Conservation (phyloP, 2,113 vertebrate genomes). For the Prinia subflava region DNA sequence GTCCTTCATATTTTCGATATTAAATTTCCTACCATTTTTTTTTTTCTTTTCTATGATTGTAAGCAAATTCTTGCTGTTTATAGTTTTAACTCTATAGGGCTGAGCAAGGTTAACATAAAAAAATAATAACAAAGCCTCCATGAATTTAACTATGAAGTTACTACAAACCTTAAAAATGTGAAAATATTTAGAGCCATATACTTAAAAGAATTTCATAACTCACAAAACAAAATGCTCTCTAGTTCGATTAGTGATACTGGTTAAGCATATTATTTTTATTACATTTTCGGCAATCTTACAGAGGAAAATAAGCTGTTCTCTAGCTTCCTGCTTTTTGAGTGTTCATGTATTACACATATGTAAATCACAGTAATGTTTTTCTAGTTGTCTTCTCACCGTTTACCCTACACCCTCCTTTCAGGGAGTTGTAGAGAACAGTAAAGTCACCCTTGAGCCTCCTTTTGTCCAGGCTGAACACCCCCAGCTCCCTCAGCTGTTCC, state of each 20-base stretch:
- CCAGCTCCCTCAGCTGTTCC: neutral
- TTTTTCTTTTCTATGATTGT: neutral
- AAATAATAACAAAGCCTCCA: rapidly evolving
- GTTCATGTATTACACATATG: neutral
- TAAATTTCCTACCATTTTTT: neutral
- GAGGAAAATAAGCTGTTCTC: neutral
- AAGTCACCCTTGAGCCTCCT: neutral
- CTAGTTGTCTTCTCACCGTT: neutral
- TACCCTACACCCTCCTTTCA: neutral
- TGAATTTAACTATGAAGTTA: neutral
- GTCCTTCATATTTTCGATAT: neutral
- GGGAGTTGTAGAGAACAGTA: rapidly evolving
- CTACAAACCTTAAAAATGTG: neutral
- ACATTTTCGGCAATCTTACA: neutral
- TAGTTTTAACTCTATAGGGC: neutral
- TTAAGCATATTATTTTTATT: neutral
- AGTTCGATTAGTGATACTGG: rapidly evolving
- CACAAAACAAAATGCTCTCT: neutral
- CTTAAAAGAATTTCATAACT: neutral
- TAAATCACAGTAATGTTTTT: neutral
- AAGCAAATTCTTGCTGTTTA: neutral
- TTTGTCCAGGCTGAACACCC: neutral
- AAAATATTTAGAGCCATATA: neutral
- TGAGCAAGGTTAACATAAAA: neutral
- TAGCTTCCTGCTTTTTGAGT: neutral